Base-by-base conservation (phyloP, 2,888 invertebrate species). In the Pterostichus niger region DNA sequence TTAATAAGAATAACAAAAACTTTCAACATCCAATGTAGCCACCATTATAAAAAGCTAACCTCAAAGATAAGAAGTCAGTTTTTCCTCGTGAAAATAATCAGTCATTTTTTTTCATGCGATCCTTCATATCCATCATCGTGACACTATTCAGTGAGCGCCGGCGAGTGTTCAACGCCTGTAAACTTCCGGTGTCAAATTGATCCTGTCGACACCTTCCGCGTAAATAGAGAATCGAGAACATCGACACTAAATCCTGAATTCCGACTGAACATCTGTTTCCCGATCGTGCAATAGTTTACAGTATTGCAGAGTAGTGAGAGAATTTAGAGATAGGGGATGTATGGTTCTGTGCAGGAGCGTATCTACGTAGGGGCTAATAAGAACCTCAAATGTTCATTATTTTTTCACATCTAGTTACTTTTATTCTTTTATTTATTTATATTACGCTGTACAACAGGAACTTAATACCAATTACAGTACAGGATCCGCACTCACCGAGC, bases 181-280 rank as follows among this genome's bases (percentile, higher is more conserved):
- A 71, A 71, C 68, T 71, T 71, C 68, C 68, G 44, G 44, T 71
- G 68, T 71, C 68, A 44, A 71, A 71, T 71, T 71, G 68, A 71
- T 71, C 44, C 44, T 71, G 68, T 71, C 68, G 44, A 71, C 68
- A 71, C 68, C 68, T 71, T 24, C 68, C 44, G 68, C 5, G 31
- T 64, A 6, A 13, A 64, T 33, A 6, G 44, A 71, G 64, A 49
- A 5, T 10, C n/a, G 56, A 17, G 56, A 56, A 56, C 56, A n/a
- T 56, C 15, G 10, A 56, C 49, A 13, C 49, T 49, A 49, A 49
- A 49, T 49, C 13, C 5, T 49, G 11, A 56, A 17, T 17, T 17
- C 13, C 56, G 9, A 17, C 17, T 9, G 17, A 17, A 17, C 17
- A 56, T 56, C 17, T 56, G 17, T 9, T 56, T 56, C 13, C 13